Conservation (phyloP, 2,113 vertebrate genomes). For the Tragelaphus buxtoni region DNA sequence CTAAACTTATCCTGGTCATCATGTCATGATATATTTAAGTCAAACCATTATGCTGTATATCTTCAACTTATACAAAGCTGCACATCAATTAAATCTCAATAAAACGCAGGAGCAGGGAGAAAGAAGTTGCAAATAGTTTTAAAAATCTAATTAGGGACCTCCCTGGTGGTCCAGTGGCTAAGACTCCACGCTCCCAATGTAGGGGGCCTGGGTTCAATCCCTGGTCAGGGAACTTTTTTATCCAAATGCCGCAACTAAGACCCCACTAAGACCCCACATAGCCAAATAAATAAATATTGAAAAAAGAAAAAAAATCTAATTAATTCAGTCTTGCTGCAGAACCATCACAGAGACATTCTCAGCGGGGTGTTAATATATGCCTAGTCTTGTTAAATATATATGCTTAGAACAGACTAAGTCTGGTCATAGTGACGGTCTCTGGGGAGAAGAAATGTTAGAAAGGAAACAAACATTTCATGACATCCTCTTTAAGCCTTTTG, state of each 20-base stretch:
- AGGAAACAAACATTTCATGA: neutral
- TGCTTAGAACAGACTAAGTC: neutral
- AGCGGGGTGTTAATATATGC: constrained; percentile 28
- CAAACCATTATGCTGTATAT: neutral
- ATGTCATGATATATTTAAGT: neutral
- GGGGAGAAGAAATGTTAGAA: neutral
- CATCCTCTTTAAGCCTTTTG: neutral
- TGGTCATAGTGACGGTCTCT: neutral
- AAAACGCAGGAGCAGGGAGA: neutral
- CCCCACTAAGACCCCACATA: neutral
- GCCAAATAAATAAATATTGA: neutral
- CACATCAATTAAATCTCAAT: neutral
- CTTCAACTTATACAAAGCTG: neutral
- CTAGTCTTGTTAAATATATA: neutral
- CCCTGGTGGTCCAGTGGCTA: neutral
- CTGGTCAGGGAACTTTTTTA: neutral
- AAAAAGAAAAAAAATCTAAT: neutral
- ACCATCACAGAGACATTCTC: neutral
- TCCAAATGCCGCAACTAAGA: neutral
- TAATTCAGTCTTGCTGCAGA: constrained; percentile 30
- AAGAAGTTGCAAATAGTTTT: neutral
- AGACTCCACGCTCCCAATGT: neutral
- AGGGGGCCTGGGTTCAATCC: neutral
- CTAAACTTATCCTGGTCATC: neutral
- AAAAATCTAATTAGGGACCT: neutral